phyloP scores from a whole-genome alignment of 2,888 invertebrate species.

The Conops quadrifasciatus region DNA sequence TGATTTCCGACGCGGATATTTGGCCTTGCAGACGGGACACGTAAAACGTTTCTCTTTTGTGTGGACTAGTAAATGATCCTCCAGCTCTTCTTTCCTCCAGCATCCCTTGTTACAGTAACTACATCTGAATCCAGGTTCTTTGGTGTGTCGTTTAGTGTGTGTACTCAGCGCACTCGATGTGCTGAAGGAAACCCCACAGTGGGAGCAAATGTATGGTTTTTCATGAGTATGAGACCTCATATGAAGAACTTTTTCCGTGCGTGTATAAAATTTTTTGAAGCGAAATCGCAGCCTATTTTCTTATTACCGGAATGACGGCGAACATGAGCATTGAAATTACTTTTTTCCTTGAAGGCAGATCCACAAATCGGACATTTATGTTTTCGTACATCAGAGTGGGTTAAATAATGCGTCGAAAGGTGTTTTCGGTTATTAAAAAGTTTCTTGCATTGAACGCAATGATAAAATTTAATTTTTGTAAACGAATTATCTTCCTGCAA shows the following conservation, averaged over 20 bases:
- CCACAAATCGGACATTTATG: slow-evolving; percentile 7
- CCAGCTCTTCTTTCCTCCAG: not conserved
- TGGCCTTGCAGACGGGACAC: not conserved
- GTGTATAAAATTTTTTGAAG: slow-evolving; percentile 10
- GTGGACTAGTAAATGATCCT: slow-evolving; percentile 9
- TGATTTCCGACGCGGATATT: slow-evolving; percentile 2
- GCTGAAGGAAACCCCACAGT: not conserved
- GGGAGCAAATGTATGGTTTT: slow-evolving; percentile 7
- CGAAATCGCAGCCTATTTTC: not conserved
- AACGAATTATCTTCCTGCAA: not conserved
- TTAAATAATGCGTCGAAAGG: slow-evolving; percentile 30
- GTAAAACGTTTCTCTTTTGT: slow-evolving; percentile 13
- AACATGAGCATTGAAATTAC: not conserved
- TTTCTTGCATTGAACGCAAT: slow-evolving; percentile 58
- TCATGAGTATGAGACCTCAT: not conserved
- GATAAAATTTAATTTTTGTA: slow-evolving; percentile 35
- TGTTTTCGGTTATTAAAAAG: slow-evolving; percentile 27
- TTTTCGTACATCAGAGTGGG: slow-evolving; percentile 28
- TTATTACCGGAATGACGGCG: slow-evolving; percentile 5
- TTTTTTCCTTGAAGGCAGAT: not conserved
- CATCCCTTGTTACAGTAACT: not conserved
- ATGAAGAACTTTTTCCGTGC: not conserved
- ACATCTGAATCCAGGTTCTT: not conserved
- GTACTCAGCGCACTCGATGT: not conserved
- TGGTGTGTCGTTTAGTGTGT: slow-evolving; percentile 1